Conservation (phyloP, 2,113 vertebrate genomes). For the Oreocharis arfaki region DNA sequence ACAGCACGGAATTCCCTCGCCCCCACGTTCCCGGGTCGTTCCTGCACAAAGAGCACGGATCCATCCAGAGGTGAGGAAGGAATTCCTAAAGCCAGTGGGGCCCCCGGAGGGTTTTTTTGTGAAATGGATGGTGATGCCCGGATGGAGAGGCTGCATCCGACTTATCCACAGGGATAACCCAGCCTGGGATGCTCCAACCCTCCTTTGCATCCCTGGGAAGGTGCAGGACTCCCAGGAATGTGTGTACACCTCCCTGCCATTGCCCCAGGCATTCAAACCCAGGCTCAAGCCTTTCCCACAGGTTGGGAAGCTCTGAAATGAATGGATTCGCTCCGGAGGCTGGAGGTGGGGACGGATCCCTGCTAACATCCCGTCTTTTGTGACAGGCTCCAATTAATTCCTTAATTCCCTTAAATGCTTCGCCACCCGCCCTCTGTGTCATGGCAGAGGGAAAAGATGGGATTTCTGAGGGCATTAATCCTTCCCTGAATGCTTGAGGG, state of each 20-base stretch:
- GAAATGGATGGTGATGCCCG: not conserved
- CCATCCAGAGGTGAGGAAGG: not conserved
- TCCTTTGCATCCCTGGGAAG: not conserved
- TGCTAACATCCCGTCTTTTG: fast-evolving
- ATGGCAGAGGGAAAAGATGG: not conserved
- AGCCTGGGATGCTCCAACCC: not conserved
- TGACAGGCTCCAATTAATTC: not conserved
- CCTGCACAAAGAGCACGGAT: not conserved
- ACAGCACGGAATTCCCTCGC: fast-evolving
- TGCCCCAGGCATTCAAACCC: not conserved
- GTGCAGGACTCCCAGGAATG: not conserved
- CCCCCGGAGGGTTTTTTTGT: not conserved
- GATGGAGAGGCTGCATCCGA: not conserved
- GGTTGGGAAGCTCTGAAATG: not conserved
- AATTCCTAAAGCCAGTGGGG: not conserved
- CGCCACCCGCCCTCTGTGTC: not conserved
- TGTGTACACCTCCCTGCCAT: fast-evolving
- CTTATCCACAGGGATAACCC: not conserved
- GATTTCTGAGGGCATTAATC: not conserved
- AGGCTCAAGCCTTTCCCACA: not conserved
- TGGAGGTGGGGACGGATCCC: not conserved
- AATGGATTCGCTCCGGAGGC: not conserved
- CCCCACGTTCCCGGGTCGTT: fast-evolving
- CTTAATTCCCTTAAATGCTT: not conserved
- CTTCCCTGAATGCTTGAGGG: not conserved